phyloP scores from a whole-genome alignment of 2,888 invertebrate genomes.

The Phymatocera aterrima region DNA sequence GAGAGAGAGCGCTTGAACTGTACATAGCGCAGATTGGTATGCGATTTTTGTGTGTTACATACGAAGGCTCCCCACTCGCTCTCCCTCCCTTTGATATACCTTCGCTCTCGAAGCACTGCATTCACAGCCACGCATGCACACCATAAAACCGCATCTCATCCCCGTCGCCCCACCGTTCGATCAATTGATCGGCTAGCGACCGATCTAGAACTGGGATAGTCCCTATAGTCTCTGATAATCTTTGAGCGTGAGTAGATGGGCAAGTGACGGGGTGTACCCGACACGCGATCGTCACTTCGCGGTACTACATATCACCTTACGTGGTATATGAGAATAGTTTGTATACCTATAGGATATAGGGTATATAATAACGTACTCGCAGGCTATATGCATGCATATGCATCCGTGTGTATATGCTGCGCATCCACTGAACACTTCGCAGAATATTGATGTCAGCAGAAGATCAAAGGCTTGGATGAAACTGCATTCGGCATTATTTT shows the following conservation, averaged over 20 bases:
- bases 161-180: slow-evolving; percentile 32
- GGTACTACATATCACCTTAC: slow-evolving; percentile 19
- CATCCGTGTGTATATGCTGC: slow-evolving; percentile 3
- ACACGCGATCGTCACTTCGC: slow-evolving; percentile 48
- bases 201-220: slow-evolving; percentile 12
- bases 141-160: background rate
- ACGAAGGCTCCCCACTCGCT: background rate
- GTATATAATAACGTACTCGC: slow-evolving; percentile 46
- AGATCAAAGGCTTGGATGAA: slow-evolving; percentile 47
- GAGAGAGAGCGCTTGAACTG: background rate
- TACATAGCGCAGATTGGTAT: no score
- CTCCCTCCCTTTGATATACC: background rate
- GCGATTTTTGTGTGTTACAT: no score
- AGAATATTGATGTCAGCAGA: slow-evolving; percentile 62
- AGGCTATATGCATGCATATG: slow-evolving; percentile 11
- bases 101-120: background rate
- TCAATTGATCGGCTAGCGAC: slow-evolving; percentile 13
- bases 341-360: slow-evolving; percentile 46
- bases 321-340: slow-evolving; percentile 45
- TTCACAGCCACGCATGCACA: background rate
- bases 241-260: slow-evolving; percentile 44
- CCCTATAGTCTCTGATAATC: slow-evolving; percentile 38
- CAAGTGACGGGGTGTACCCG: slow-evolving; percentile 51
- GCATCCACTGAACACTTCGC: slow-evolving; percentile 58
- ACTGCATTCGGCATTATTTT: slow-evolving; percentile 23